Conservation (phyloP, 2,888 invertebrate genomes). For the Octonoba sinensis region DNA sequence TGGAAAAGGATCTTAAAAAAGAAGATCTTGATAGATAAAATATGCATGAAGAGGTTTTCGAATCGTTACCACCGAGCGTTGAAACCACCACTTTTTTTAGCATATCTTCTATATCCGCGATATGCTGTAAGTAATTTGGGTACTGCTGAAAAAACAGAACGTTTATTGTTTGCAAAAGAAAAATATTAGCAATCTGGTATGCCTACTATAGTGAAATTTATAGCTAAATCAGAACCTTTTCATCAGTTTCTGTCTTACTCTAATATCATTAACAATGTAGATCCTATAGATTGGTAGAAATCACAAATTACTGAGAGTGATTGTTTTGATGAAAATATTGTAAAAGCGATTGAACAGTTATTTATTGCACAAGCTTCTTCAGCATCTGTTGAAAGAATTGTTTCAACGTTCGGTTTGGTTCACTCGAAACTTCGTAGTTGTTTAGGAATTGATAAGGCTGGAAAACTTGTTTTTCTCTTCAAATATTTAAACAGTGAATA, state of each 20-base stretch:
- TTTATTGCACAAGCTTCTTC: slow-evolving; percentile 17
- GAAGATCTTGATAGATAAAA: too few species aligned
- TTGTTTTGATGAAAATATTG: slow-evolving; percentile 5
- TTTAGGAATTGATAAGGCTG: slow-evolving; percentile 23
- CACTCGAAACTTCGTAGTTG: not conserved
- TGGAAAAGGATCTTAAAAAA: too few species aligned
- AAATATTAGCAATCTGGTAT: not conserved
- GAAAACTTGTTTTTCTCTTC: slow-evolving; percentile 8
- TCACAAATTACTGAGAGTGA: slow-evolving; percentile 12
- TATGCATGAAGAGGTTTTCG: not conserved
- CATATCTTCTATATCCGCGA: slow-evolving; percentile 4
- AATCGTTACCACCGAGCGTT: slow-evolving; percentile 4
- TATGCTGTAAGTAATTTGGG: slow-evolving; percentile 3
- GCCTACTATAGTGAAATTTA: not conserved
- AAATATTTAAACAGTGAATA: slow-evolving; percentile 10
- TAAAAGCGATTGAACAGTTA: slow-evolving; percentile 14
- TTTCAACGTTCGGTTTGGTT: slow-evolving; percentile 9
- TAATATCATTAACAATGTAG: too few species aligned
- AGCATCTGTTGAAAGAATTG: slow-evolving; percentile 14
- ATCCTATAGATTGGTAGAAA: too few species aligned
- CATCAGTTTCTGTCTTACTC: not conserved
- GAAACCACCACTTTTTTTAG: slow-evolving; percentile 4
- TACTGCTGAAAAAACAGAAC: slow-evolving; percentile 1
- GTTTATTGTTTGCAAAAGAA: slow-evolving; percentile 10
- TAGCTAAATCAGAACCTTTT: slow-evolving; percentile 5